Conservation (phyloP, 2,888 invertebrate genomes). For the Microplitis manilae region DNA sequence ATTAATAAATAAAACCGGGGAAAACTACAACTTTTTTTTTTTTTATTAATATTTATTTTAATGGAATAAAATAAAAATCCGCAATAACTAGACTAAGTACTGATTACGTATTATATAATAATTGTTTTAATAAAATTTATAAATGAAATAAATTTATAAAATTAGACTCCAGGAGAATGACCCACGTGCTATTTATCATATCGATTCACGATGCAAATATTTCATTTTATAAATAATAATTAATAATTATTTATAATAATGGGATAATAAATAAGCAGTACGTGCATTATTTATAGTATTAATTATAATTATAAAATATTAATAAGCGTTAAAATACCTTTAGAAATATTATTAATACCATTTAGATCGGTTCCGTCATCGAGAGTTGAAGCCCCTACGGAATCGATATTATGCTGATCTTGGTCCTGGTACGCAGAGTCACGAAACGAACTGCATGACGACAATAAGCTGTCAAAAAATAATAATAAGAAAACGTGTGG, state of each 20-base stretch:
- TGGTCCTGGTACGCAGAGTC: constrained; percentile 86
- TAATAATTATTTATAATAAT: constrained; percentile 39
- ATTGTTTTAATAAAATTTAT: neutral
- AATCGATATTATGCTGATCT: constrained; percentile 72
- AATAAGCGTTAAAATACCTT: constrained; percentile 67
- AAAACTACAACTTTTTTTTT: constrained; percentile 26
- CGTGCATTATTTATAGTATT: constrained; percentile 56
- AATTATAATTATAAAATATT: constrained; percentile 11
- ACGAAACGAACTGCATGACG: constrained; percentile 89
- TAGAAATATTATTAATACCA: constrained; percentile 75
- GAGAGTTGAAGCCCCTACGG: constrained; percentile 72
- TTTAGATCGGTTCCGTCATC: constrained; percentile 75
- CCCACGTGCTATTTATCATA: constrained; percentile 53
- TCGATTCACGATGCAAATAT: constrained; percentile 50
- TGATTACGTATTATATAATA: neutral
- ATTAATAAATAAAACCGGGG: constrained; percentile 20
- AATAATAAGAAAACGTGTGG: constrained; percentile 11
- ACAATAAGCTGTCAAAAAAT: constrained; percentile 78
- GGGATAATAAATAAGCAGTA: constrained; percentile 46
- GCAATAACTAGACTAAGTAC: constrained; percentile 14
- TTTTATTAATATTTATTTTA: constrained; percentile 6
- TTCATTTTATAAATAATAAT: constrained; percentile 40
- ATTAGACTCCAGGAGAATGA: constrained; percentile 61
- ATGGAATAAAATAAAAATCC: constrained; percentile 16
- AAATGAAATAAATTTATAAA: constrained; percentile 31